Evolutionary conservation across 2,888 invertebrate species (phyloP).

Genomic region (Nephrocerus scutellatus): DNA sequence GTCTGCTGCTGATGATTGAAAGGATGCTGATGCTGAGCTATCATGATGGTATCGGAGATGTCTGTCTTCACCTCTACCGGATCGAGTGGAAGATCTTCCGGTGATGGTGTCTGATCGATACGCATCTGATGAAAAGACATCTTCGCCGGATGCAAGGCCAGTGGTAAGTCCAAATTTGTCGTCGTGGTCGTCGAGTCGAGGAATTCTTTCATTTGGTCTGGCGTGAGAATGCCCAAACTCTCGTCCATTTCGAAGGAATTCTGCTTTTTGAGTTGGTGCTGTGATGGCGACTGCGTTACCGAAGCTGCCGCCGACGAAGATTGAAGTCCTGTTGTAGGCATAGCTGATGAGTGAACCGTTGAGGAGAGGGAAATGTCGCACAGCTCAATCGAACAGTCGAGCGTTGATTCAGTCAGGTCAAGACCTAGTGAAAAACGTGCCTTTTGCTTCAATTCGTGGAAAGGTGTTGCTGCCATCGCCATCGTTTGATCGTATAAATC

Average conservation of each 20-base stretch:
- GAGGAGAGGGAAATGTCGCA: conserved; percentile 43
- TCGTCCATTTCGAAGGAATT: conserved; percentile 76
- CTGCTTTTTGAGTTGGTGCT: conserved; percentile 53
- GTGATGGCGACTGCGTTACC: conserved; percentile 19
- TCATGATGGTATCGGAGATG: conserved; percentile 49
- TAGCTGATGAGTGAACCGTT: conserved; percentile 31
- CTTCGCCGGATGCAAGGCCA: conserved; percentile 48
- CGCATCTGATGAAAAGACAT: conserved; percentile 44
- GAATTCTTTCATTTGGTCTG: conserved; percentile 79
- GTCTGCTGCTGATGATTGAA: background rate
- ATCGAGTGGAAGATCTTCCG: conserved; percentile 77
- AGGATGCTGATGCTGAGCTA: conserved; percentile 36
- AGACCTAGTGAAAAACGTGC: conserved; percentile 44
- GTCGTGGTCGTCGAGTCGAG: conserved; percentile 57
- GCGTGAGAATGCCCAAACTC: conserved; percentile 78
- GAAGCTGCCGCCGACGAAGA: conserved; percentile 1
- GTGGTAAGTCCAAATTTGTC: conserved; percentile 55
- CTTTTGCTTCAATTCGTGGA: conserved; percentile 23
- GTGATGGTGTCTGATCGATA: conserved; percentile 75
- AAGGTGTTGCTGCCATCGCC: conserved; percentile 12
- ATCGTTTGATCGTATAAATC: conserved; percentile 17
- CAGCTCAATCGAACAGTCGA: conserved; percentile 46
- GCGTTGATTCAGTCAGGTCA: conserved; percentile 42
- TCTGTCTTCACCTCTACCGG: conserved; percentile 60
- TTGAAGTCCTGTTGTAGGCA: no score